Evolutionary conservation across 2,113 vertebrate species (phyloP).

Genomic region (Entomyzon cyanotis): DNA sequence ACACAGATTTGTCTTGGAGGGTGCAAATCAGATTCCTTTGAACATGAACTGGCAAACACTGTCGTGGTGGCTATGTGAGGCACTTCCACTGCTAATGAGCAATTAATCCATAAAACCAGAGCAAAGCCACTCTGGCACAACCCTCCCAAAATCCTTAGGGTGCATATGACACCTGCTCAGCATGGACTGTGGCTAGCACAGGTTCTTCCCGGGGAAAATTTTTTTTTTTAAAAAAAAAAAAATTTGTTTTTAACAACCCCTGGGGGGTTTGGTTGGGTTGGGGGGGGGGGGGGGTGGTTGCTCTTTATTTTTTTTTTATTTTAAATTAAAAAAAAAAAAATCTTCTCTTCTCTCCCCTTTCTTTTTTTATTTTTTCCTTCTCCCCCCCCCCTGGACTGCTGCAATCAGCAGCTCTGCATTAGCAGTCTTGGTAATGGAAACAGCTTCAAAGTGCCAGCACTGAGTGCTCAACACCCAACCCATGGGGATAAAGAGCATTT

Average conservation of each 20-base stretch:
- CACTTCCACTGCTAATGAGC: not conserved
- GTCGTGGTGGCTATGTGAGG: not conserved
- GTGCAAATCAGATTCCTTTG: not conserved
- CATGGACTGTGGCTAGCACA: too few species aligned
- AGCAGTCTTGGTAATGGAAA: not conserved
- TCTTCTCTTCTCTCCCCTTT: too few species aligned
- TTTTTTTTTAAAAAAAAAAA: too few species aligned
- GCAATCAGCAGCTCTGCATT: not conserved
- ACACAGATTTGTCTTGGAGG: not conserved
- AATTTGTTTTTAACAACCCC: too few species aligned
- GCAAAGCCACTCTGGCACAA: not conserved
- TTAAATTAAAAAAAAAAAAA: too few species aligned
- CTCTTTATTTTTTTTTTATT: too few species aligned
- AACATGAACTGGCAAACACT: not conserved
- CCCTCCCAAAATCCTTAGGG: not conserved
- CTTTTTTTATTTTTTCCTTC: too few species aligned
- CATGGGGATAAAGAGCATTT: rapidly evolving
- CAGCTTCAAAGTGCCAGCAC: not conserved
- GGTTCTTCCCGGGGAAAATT: too few species aligned
- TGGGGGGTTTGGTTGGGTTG: too few species aligned
- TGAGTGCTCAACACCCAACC: not conserved
- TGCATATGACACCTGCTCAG: rapidly evolving
- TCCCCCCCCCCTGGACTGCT: too few species aligned
- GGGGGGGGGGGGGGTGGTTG: too few species aligned
- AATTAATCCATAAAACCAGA: not conserved